A percentile compares a stretch with the other conserved stretches of the same genome.
Conservation (phyloP, 1,140 invertebrate species). For the Bicyclus anynana region DNA sequence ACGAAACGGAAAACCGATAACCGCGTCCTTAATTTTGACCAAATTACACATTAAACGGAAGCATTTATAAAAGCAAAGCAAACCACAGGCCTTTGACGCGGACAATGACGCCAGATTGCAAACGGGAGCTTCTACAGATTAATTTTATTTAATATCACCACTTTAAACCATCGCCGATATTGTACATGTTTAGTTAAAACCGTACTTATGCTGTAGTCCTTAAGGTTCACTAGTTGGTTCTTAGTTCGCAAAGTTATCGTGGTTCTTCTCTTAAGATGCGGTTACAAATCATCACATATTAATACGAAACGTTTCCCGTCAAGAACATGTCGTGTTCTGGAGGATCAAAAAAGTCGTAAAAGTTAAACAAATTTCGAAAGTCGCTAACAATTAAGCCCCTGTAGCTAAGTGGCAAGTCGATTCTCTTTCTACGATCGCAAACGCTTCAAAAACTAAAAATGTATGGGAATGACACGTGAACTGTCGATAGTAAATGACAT, state of each 20-base stretch:
- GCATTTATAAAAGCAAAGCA: slow-evolving; percentile 9
- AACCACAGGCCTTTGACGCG: slow-evolving; percentile 14
- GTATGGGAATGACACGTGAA: too few species aligned
- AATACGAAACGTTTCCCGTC: slow-evolving; percentile 1
- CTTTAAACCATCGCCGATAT: neutral
- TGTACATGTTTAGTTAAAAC: neutral
- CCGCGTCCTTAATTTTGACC: neutral
- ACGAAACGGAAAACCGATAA: neutral
- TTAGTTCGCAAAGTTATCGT: neutral
- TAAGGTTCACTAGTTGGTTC: neutral
- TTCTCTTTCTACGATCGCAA: too few species aligned
- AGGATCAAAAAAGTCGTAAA: neutral
- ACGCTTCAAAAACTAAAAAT: too few species aligned
- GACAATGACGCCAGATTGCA: slow-evolving; percentile 26
- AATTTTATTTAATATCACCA: slow-evolving; percentile 11
- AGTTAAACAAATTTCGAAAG: slow-evolving; percentile 1
- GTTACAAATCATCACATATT: slow-evolving; percentile 22
- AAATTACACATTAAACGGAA: slow-evolving; percentile 15
- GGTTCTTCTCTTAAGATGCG: slow-evolving; percentile 14
- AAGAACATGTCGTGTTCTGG: neutral
- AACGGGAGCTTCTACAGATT: slow-evolving; percentile 23
- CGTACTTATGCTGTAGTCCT: neutral
- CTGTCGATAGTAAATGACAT: too few species aligned
- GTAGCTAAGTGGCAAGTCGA: too few species aligned
- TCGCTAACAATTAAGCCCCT: neutral